These are phyloP conservation scores for Leucoptera coffeella DNA, from an alignment of 2,888 invertebrate species.

Conservation along the genomic window DNA sequence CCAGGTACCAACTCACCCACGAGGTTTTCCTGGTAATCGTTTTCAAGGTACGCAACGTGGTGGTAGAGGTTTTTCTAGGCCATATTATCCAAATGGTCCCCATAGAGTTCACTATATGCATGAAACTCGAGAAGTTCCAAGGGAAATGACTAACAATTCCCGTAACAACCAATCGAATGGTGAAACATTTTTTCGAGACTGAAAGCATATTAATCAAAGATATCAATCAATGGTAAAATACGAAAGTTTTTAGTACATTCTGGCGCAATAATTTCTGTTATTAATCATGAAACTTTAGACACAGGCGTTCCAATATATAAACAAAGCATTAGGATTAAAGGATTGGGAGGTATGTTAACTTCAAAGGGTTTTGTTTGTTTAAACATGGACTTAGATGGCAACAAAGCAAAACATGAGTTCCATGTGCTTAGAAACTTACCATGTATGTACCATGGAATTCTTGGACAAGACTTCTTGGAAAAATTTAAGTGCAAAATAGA, in stretches of 20 bases:
- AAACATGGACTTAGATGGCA: not conserved
- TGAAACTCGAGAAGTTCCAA: not conserved
- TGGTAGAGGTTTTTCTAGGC: no score
- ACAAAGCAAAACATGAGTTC: constrained; percentile 3
- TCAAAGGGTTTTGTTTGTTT: constrained; percentile 6
- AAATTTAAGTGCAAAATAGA: not conserved
- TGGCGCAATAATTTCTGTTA: constrained; percentile 6
- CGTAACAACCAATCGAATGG: constrained; percentile 4
- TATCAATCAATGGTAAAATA: no score
- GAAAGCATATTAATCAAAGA: not conserved
- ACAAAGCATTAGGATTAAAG: constrained; percentile 5
- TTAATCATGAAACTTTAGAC: constrained; percentile 5
- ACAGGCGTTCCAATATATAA: constrained; percentile 6
- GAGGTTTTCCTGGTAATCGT: not conserved
- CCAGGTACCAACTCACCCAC: not conserved
- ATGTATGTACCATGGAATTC: not conserved
- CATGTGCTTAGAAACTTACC: constrained; percentile 4
- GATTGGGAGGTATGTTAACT: constrained; percentile 5
- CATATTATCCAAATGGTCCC: no score
- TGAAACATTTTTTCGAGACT: constrained; percentile 2
- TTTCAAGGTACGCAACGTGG: not conserved
- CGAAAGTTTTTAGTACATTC: constrained; percentile 4
- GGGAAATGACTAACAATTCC: not conserved
- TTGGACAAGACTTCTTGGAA: constrained; percentile 2
- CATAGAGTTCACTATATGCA: no score